phyloP scores from a whole-genome alignment of 2,113 vertebrate genomes.

The Zosterops japonicus region DNA sequence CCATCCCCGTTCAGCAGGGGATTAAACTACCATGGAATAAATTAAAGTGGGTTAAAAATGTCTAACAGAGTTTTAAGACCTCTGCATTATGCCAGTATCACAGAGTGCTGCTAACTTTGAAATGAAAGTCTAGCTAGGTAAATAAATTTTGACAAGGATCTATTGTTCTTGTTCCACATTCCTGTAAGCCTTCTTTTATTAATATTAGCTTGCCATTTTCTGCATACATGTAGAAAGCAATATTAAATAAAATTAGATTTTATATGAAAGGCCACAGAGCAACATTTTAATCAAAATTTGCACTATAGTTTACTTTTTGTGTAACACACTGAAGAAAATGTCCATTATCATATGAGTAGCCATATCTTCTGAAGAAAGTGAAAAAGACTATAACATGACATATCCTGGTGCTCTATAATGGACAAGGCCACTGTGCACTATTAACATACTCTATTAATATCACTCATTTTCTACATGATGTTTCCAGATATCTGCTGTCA shows the following conservation, averaged over 20 bases:
- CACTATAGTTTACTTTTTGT: slow-evolving; percentile 38
- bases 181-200: slow-evolving; percentile 77
- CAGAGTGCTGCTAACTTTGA: slow-evolving; percentile 63
- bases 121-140: slow-evolving; percentile 78
- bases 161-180: slow-evolving; percentile 54
- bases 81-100: slow-evolving; percentile 64
- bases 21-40: slow-evolving; percentile 77
- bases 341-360: neutral
- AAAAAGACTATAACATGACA: neutral
- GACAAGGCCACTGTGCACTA: neutral
- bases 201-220: slow-evolving; percentile 73
- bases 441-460: neutral
- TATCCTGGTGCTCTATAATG: neutral
- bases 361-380: neutral
- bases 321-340: slow-evolving; percentile 12
- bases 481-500: neutral
- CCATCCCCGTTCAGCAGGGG: slow-evolving; percentile 57
- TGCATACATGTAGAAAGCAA: slow-evolving; percentile 67
- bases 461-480: neutral
- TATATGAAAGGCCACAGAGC: slow-evolving; percentile 69
- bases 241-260: slow-evolving; percentile 76
- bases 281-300: slow-evolving; percentile 76
- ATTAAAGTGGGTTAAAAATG: slow-evolving; percentile 77
- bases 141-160: slow-evolving; percentile 74
- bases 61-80: slow-evolving; percentile 74